Conservation (phyloP, 1,140 invertebrate genomes). For the Globodera rostochiensis region DNA sequence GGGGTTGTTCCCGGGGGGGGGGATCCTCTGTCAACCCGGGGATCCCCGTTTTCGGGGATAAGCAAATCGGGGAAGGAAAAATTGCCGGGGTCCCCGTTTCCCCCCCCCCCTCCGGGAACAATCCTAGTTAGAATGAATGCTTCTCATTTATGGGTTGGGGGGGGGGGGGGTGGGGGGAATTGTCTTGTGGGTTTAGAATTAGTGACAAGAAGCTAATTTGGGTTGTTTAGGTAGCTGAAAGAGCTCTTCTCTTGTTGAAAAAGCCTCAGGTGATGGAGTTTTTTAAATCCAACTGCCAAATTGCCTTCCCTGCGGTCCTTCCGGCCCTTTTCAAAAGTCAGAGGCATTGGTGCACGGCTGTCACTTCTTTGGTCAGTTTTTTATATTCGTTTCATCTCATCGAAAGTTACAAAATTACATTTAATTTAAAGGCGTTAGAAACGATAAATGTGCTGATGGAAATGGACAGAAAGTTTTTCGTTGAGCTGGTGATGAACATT, state of each 20-base stretch:
- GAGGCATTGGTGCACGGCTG: not conserved
- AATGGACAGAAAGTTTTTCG: not conserved
- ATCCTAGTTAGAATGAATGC: not conserved
- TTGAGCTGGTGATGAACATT: constrained; percentile 7
- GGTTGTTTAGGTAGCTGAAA: constrained; percentile 13
- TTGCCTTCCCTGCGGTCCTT: constrained; percentile 2
- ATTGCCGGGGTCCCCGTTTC: not conserved
- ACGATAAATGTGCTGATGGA: constrained; percentile 11
- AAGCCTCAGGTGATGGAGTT: not conserved
- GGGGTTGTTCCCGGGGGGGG: no score
- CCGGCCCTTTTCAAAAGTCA: not conserved
- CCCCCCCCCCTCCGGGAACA: not conserved
- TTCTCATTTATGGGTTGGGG: not conserved
- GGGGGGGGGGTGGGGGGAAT: no score
- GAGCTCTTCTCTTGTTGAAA: constrained; percentile 13
- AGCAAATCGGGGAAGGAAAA: no score
- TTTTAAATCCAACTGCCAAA: not conserved
- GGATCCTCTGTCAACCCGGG: no score
- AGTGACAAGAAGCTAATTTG: no score
- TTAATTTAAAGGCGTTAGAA: not conserved
- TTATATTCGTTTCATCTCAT: not conserved
- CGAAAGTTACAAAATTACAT: no score
- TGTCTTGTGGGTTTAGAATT: no score
- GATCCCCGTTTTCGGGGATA: no score
- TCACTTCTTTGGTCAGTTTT: constrained; percentile 5